Conservation (phyloP, 1,140 invertebrate genomes). For the Cryptotermes secundus region DNA sequence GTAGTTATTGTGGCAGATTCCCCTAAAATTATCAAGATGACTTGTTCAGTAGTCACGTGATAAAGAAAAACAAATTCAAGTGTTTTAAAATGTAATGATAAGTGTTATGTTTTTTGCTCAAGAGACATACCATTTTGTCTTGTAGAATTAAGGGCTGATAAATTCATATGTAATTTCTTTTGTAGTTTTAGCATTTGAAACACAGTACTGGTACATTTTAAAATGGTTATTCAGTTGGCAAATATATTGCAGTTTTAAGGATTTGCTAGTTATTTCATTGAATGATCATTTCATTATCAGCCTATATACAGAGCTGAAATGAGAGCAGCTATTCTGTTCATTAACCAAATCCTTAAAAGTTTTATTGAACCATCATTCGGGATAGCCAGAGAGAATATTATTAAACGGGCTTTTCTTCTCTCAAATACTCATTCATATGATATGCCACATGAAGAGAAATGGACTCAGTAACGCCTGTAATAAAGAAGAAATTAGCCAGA, state of each 20-base stretch:
- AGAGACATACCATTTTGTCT: background rate
- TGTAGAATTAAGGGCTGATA: background rate
- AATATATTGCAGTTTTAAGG: background rate
- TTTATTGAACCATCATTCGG: background rate
- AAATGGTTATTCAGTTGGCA: background rate
- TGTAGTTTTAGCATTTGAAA: background rate
- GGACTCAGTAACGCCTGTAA: background rate
- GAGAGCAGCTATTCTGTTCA: background rate
- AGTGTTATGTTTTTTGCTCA: background rate
- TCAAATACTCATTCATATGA: background rate
- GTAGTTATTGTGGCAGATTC: background rate
- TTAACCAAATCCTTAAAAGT: background rate
- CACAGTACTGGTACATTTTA: background rate
- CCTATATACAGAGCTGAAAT: background rate
- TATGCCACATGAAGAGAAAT: background rate
- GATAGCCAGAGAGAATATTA: background rate
- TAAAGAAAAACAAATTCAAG: background rate
- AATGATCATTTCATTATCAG: no score
- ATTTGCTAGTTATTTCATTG: background rate
- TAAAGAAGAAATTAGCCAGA: background rate
- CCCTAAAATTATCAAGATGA: background rate
- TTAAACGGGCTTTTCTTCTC: background rate
- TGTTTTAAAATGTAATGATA: background rate
- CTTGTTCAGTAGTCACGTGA: background rate
- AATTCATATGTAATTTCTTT: background rate